Evolutionary conservation across 2,888 invertebrate species (phyloP).

Genomic region (Phortica magna): DNA sequence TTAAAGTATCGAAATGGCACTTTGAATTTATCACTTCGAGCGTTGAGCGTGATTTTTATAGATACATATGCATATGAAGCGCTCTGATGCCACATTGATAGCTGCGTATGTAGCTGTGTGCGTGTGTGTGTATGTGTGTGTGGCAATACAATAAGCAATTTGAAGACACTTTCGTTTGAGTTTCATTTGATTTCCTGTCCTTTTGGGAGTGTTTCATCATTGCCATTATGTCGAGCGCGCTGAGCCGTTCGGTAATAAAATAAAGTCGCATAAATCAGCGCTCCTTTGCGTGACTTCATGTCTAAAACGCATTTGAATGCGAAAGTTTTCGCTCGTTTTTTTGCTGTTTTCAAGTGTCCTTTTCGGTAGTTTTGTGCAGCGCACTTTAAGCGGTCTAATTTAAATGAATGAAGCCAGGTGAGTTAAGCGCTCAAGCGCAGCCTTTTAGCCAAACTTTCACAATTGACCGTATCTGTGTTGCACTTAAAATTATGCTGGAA

Average conservation of each 20-base stretch:
- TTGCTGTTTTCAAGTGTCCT: too few relatives aligned
- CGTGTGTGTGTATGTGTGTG: background rate
- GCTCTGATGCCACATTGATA: too few relatives aligned
- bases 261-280: constrained; percentile 1
- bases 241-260: background rate
- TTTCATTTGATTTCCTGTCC: background rate
- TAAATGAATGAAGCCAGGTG: background rate
- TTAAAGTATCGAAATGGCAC: constrained; percentile 68
- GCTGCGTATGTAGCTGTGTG: too few relatives aligned
- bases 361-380: background rate
- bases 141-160: constrained; percentile 16
- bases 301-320: background rate
- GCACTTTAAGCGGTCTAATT: background rate
- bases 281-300: background rate
- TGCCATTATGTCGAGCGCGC: background rate
- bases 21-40: constrained; percentile 66
- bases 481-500: constrained; percentile 60
- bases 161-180: background rate
- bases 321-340: too few relatives aligned
- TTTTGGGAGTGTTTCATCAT: background rate
- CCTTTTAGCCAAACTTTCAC: background rate
- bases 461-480: constrained; percentile 31
- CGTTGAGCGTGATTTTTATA: constrained; percentile 68
- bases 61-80: background rate
- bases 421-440: background rate